phyloP scores from a whole-genome alignment of 2,113 vertebrate species.

The Ammodytes marinus region DNA sequence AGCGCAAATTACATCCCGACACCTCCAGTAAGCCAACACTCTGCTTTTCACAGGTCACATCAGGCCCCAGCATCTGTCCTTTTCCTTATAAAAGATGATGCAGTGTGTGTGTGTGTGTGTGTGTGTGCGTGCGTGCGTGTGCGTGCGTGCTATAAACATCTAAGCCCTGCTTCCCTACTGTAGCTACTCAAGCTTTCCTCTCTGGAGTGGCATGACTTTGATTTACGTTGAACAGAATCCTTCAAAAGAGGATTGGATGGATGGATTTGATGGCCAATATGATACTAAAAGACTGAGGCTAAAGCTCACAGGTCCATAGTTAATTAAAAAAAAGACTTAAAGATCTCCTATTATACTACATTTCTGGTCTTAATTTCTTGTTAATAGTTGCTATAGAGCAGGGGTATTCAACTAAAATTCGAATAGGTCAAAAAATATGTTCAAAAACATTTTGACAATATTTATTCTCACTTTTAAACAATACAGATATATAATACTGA shows the following conservation, averaged over 20 bases:
- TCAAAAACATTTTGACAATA: too few species aligned
- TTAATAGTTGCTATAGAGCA: too few species aligned
- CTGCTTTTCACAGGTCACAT: constrained; percentile 14
- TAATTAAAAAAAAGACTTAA: too few species aligned
- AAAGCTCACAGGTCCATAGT: too few species aligned
- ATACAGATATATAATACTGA: too few species aligned
- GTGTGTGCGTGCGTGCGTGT: neutral
- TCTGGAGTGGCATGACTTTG: neutral
- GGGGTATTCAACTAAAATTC: too few species aligned
- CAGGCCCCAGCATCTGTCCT: neutral
- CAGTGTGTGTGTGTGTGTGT: neutral
- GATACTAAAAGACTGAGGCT: neutral
- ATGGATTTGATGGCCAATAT: neutral
- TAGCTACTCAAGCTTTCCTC: neutral
- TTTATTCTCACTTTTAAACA: too few species aligned
- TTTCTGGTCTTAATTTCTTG: too few species aligned
- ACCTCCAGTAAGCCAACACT: constrained; percentile 46
- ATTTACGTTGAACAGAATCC: neutral
- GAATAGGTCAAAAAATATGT: too few species aligned
- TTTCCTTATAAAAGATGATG: constrained; percentile 25
- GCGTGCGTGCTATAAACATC: constrained; percentile 2
- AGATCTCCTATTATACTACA: too few species aligned
- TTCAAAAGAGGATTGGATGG: neutral
- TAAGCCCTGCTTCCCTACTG: neutral
- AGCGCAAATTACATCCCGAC: constrained; percentile 46